phyloP scores from a whole-genome alignment of 2,888 invertebrate species.

The Hemistola chrysoprasaria region DNA sequence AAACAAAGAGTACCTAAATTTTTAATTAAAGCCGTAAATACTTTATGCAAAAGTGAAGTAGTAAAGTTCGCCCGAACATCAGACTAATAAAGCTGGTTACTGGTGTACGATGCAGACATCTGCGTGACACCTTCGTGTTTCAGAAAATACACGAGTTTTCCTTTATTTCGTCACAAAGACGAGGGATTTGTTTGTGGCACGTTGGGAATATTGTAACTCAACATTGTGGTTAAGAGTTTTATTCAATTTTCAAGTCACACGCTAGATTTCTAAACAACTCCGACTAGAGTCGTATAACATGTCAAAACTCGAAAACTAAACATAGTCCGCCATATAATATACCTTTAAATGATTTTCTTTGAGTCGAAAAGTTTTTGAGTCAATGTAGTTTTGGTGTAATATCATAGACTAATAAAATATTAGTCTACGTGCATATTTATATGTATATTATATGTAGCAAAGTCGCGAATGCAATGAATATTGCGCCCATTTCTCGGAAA shows the following conservation, averaged over 20 bases:
- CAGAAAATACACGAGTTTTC: slow-evolving; percentile 23
- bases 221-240: slow-evolving; percentile 30
- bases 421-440: slow-evolving; percentile 1
- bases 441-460: slow-evolving; percentile 12
- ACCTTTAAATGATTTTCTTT: too few species aligned
- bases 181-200: slow-evolving; percentile 31
- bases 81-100: slow-evolving; percentile 38
- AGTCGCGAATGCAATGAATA: slow-evolving; percentile 33
- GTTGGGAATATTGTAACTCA: slow-evolving; percentile 32
- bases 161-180: slow-evolving; percentile 28
- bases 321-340: too few species aligned
- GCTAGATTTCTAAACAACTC: neutral
- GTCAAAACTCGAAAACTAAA: too few species aligned
- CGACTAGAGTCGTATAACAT: too few species aligned
- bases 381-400: neutral
- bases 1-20: slow-evolving; percentile 5
- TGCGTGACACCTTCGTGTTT: slow-evolving; percentile 25
- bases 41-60: slow-evolving; percentile 38
- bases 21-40: slow-evolving; percentile 22
- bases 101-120: slow-evolving; percentile 24
- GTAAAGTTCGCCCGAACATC: slow-evolving; percentile 34
- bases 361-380: neutral
- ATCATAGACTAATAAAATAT: too few species aligned
- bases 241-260: slow-evolving; percentile 28
- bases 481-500: slow-evolving; percentile 36